phyloP scores from a whole-genome alignment of 2,113 vertebrate species.

The Labrus mixtus region DNA sequence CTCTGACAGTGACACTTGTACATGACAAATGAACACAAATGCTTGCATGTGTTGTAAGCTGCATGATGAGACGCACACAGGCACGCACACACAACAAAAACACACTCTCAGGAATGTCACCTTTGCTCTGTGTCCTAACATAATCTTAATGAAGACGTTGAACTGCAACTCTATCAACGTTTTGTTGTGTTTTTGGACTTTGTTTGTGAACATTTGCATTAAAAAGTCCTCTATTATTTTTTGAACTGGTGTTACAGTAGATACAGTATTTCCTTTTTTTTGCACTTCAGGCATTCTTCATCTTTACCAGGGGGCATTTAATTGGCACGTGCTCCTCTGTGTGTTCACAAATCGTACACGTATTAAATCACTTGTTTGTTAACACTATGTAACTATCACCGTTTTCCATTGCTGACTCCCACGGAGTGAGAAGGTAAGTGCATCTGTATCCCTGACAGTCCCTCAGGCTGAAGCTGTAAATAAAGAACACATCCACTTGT shows the following conservation, averaged over 20 bases:
- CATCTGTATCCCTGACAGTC: conserved; percentile 20
- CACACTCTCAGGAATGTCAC: conserved; percentile 24
- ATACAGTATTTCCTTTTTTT: neutral
- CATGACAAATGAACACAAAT: no score
- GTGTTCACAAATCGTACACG: conserved; percentile 29
- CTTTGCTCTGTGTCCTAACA: conserved; percentile 23
- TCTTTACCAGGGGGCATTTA: neutral
- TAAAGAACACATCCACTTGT: conserved; percentile 26
- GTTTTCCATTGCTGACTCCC: neutral
- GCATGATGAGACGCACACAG: no score
- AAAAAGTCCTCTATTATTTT: neutral
- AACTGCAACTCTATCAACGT: neutral
- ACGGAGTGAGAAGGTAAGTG: neutral
- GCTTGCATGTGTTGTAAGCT: no score
- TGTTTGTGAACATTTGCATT: neutral
- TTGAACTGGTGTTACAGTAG: no score
- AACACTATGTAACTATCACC: neutral
- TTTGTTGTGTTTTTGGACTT: neutral
- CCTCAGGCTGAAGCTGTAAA: conserved; percentile 30
- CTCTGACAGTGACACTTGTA: no score
- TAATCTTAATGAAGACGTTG: conserved; percentile 41
- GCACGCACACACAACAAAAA: neutral
- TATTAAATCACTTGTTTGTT: conserved; percentile 30
- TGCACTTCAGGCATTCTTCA: neutral
- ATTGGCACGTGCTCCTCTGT: neutral